These are phyloP conservation scores for Lutraria rhynchaena DNA, from an alignment of 1,140 invertebrate species.

Conservation along the genomic window DNA sequence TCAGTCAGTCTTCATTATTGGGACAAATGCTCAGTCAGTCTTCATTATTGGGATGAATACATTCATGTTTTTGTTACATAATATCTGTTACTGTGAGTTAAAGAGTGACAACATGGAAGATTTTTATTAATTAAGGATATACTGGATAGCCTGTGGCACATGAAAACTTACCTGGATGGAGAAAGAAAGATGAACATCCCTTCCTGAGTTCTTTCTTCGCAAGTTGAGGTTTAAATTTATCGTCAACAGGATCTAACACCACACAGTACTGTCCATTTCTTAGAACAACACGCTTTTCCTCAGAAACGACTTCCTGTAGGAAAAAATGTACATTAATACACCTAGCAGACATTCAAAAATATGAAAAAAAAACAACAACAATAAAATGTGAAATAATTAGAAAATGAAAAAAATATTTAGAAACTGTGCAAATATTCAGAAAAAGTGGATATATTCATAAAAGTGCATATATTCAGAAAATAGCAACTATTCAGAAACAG, in stretches of 20 bases:
- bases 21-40: too few relatives aligned
- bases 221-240: conserved; percentile 79
- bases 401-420: background rate
- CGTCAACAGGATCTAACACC: conserved; percentile 80
- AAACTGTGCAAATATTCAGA: background rate
- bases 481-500: too few relatives aligned
- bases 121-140: too few relatives aligned
- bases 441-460: background rate
- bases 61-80: too few relatives aligned
- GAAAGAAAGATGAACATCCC: conserved; percentile 82
- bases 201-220: conserved; percentile 79
- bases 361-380: too few relatives aligned
- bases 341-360: background rate
- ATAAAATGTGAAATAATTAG: background rate
- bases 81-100: too few relatives aligned
- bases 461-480: too few relatives aligned
- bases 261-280: conserved; percentile 82
- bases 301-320: conserved; percentile 72
- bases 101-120: too few relatives aligned
- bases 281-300: conserved; percentile 79
- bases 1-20: too few relatives aligned
- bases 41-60: too few relatives aligned
- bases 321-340: background rate
- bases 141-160: too few relatives aligned
- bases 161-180: conserved; percentile 81